A percentile compares a stretch with the other conserved stretches of the same genome.
phyloP scores from a whole-genome alignment of 2,113 vertebrate species.

The Todiramphus chloris region DNA sequence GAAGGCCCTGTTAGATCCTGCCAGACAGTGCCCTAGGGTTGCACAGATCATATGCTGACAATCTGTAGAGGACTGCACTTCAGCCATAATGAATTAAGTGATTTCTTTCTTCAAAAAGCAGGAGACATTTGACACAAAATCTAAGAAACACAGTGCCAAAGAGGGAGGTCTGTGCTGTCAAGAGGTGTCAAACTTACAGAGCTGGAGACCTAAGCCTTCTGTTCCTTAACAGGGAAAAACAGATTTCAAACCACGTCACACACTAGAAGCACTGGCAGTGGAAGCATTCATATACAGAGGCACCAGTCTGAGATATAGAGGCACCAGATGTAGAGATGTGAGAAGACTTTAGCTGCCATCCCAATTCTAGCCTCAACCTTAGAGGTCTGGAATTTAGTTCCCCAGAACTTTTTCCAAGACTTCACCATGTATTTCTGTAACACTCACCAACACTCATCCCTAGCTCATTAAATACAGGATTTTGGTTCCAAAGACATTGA shows the following conservation, averaged over 20 bases:
- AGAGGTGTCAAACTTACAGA: constrained; percentile 54
- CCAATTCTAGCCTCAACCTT: neutral
- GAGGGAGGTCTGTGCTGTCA: constrained; percentile 56
- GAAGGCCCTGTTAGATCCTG: neutral
- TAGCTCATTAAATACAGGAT: neutral
- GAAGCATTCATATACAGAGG: constrained; percentile 13
- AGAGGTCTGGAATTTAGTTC: neutral
- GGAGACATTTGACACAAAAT: constrained; percentile 36
- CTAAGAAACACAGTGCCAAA: constrained; percentile 29
- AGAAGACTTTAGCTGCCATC: neutral
- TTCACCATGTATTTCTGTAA: neutral
- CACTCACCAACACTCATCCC: neutral
- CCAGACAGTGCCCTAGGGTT: neutral
- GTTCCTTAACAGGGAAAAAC: constrained; percentile 39
- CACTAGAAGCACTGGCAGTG: constrained; percentile 30
- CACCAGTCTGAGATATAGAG: neutral
- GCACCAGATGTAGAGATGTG: constrained; percentile 7
- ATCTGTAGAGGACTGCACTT: constrained; percentile 4
- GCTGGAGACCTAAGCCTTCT: constrained; percentile 58
- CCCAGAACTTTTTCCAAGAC: neutral
- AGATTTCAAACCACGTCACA: constrained; percentile 52
- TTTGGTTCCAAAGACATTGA: neutral
- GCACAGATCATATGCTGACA: neutral
- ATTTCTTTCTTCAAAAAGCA: constrained; percentile 38
- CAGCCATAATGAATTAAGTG: constrained; percentile 36